These are phyloP conservation scores for Standfussiana lucernea DNA, from an alignment of 2,888 invertebrate genomes.

Conservation along the genomic window DNA sequence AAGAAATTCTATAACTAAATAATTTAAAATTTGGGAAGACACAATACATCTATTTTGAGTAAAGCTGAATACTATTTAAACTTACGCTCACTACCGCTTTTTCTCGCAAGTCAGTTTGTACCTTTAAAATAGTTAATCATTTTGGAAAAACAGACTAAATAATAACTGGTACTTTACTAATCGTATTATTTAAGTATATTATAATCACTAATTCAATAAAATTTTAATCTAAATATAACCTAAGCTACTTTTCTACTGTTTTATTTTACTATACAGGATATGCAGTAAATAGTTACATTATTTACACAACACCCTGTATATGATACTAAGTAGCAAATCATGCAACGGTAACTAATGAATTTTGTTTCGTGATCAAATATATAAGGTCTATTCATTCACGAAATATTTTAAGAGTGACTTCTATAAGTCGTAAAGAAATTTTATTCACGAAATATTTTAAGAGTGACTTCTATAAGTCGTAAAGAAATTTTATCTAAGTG, in stretches of 20 bases:
- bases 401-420: too few relatives aligned
- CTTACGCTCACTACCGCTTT: constrained; percentile 56
- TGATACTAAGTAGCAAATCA: not conserved
- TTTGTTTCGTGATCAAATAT: not conserved
- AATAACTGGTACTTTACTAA: not conserved
- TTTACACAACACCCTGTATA: not conserved
- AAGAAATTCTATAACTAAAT: constrained; percentile 23
- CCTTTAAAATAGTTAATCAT: constrained; percentile 56
- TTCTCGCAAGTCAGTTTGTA: constrained; percentile 55
- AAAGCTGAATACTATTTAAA: constrained; percentile 41
- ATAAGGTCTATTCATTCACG: too few relatives aligned
- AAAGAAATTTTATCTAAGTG: too few relatives aligned
- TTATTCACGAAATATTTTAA: too few relatives aligned
- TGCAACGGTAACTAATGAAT: constrained; percentile 2
- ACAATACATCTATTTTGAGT: constrained; percentile 46
- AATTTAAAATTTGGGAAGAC: constrained; percentile 27
- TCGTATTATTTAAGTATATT: not conserved
- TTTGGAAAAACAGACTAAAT: constrained; percentile 30
- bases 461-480: too few relatives aligned
- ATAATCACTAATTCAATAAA: constrained; percentile 6
- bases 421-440: too few relatives aligned
- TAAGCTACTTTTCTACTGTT: constrained; percentile 1
- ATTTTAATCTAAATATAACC: not conserved
- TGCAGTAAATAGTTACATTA: not conserved
- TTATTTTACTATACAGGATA: not conserved